Evolutionary conservation across 2,888 invertebrate species (phyloP).

Genomic region (Zeuzera pyrina): DNA sequence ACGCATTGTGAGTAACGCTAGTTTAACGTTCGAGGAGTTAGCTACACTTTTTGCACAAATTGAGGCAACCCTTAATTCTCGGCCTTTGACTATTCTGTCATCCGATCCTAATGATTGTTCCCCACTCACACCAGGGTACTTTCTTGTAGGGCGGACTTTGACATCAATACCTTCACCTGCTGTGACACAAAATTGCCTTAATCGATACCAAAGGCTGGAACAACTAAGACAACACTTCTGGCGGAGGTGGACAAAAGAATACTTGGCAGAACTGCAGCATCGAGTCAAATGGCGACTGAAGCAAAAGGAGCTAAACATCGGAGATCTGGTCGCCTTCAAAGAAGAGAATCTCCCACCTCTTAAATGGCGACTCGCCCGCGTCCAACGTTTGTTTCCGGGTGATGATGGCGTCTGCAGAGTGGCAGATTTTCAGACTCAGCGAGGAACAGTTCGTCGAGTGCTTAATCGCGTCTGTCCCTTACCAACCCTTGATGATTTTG

Average conservation of each 20-base stretch:
- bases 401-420: slow-evolving; percentile 11
- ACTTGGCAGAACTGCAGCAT: not conserved
- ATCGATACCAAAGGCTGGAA: slow-evolving; percentile 3
- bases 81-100: slow-evolving; percentile 10
- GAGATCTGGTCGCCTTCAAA: slow-evolving; percentile 2
- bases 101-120: slow-evolving; percentile 9
- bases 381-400: slow-evolving; percentile 12
- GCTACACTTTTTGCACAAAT: slow-evolving; percentile 11
- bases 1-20: slow-evolving; percentile 8
- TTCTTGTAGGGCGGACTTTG: slow-evolving; percentile 11
- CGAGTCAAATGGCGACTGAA: slow-evolving; percentile 2
- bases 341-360: slow-evolving; percentile 4
- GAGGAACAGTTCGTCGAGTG: slow-evolving; percentile 7
- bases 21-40: slow-evolving; percentile 11
- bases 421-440: slow-evolving; percentile 8
- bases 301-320: not conserved
- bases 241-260: not conserved
- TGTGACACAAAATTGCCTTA: not conserved
- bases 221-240: slow-evolving; percentile 4
- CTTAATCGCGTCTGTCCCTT: slow-evolving; percentile 6
- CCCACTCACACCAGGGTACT: slow-evolving; percentile 11
- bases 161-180: slow-evolving; percentile 5
- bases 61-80: slow-evolving; percentile 10
- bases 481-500: no score
- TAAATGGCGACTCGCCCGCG: slow-evolving; percentile 4